Conservation (phyloP, 2,888 invertebrate species). For the Erebia aethiops region DNA sequence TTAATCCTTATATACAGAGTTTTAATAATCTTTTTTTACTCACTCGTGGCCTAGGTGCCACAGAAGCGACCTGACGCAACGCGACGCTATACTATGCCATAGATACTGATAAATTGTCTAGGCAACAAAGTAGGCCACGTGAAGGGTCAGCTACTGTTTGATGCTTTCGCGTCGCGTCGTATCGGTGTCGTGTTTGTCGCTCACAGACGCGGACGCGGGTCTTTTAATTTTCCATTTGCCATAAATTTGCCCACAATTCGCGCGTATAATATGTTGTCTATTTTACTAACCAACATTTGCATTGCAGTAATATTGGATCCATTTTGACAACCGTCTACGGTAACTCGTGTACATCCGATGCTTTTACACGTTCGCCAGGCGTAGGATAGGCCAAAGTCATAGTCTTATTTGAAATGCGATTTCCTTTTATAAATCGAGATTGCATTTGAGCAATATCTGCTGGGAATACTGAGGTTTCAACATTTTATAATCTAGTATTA, state of each 20-base stretch:
- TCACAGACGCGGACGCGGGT: too few species aligned
- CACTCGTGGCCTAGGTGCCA: too few species aligned
- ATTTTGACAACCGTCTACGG: neutral
- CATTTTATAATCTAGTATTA: neutral
- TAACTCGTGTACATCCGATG: neutral
- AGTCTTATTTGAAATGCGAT: slow-evolving; percentile 11
- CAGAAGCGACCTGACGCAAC: too few species aligned
- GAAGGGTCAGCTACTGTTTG: too few species aligned
- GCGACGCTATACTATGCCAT: too few species aligned
- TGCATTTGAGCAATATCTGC: slow-evolving; percentile 11
- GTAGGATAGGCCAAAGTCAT: neutral
- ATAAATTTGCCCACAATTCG: neutral
- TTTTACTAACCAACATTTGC: neutral
- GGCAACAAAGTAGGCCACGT: too few species aligned
- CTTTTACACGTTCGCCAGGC: neutral
- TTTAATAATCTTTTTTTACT: too few species aligned
- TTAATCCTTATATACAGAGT: too few species aligned
- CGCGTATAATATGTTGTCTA: neutral
- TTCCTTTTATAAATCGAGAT: slow-evolving; percentile 2
- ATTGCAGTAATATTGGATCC: neutral
- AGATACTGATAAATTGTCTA: too few species aligned
- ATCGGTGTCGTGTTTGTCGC: too few species aligned
- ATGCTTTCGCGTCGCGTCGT: too few species aligned
- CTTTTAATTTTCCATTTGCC: too few species aligned
- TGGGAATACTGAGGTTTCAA: neutral